Evolutionary conservation across 2,888 invertebrate species (phyloP).

Genomic region (Baccha elongata): DNA sequence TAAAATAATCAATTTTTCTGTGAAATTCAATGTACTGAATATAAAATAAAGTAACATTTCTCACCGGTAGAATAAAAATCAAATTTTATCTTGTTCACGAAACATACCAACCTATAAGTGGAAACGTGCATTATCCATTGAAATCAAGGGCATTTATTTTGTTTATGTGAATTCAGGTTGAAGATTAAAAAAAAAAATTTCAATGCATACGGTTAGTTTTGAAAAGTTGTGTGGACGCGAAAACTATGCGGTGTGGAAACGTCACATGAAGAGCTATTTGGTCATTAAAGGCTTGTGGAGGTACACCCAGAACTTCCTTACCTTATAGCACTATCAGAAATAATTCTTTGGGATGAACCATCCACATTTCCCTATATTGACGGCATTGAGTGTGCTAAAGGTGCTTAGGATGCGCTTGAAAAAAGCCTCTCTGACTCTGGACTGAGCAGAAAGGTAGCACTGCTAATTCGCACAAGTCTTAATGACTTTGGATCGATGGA

Average conservation of each 20-base stretch:
- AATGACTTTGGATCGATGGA: too few species aligned
- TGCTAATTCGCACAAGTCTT: too few species aligned
- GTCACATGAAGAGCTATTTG: constrained; percentile 23
- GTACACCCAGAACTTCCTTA: constrained; percentile 12
- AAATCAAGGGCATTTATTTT: neutral
- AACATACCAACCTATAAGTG: neutral
- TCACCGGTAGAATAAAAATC: neutral
- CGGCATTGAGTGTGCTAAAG: too few species aligned
- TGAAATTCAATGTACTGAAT: neutral
- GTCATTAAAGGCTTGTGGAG: constrained; percentile 26
- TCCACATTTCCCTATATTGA: too few species aligned
- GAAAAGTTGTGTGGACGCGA: constrained; percentile 21
- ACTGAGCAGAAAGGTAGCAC: too few species aligned
- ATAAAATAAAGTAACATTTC: neutral
- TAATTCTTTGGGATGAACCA: too few species aligned
- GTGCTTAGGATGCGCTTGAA: too few species aligned
- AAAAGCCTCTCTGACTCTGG: too few species aligned
- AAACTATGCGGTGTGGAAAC: constrained; percentile 24
- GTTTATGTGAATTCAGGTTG: too few species aligned
- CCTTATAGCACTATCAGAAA: neutral
- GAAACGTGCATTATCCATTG: neutral
- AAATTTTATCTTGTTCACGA: neutral
- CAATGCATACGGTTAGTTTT: constrained; percentile 2
- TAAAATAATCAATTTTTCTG: neutral
- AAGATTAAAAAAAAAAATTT: neutral